Base-by-base conservation (phyloP, 1,140 invertebrate species). In the Meteorus sp. region DNA sequence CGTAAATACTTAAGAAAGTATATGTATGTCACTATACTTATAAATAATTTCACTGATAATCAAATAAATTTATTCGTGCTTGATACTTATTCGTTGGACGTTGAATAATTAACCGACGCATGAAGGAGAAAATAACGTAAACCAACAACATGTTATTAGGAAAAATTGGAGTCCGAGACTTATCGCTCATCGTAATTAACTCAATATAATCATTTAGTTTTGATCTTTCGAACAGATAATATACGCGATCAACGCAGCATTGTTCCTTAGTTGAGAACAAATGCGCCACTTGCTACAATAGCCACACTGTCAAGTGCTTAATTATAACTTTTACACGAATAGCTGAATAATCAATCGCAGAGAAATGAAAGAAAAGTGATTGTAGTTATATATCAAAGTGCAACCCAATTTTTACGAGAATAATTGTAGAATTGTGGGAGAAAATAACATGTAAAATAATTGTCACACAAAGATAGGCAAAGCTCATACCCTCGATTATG, bases 321-420 rank as follows among this genome's bases (percentile, higher is more conserved):
- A 58, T 58, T 27, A 53, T 66, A 69, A 66, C 63, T 69, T 69
- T 69, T 69, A 69, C 67, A 69, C 65, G 60, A 69, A 61, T 61
- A 55, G 63, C 61, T 55, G 58, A 62, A 60, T 64, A 60, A 68
- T 63, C 48, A 44, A 66, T 58, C 3, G 60, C 44, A 8, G 27
- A 2, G 11, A 33, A 56, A 43, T 50, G 43, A 19, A 56, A 35
- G 43, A 27, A 50, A 41, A 27, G 17, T 60, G 62, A 65, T 59
- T 58, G 63, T 57, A 63, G 61, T 51, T 33, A 37, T 59, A 56
- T 62, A 58, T 29, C 9, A 45, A 33, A 58, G 63, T 48, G 52
- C 58, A 43, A 60, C 61, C 57, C 55, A 62, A 63, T 59, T 65
- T 70, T 70, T 70, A 65, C 66, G 65, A 61, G 47, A 35, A 62